Evolutionary conservation across 2,797 vertebrate species (phyloP).

Genomic region (Dendrocincla fuliginosa): DNA sequence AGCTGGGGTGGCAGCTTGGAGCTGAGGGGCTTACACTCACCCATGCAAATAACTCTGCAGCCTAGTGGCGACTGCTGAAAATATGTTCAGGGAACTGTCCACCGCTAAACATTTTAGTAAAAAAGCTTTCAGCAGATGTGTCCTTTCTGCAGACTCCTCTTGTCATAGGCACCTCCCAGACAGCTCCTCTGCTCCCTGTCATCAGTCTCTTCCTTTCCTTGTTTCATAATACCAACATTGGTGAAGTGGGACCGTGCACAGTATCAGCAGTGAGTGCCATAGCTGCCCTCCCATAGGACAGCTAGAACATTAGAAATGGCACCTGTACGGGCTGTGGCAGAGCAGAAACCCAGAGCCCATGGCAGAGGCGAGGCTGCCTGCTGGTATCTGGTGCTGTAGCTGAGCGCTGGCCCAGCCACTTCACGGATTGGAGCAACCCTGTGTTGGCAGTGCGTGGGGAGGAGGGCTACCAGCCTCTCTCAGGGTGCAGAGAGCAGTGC

Average conservation of each 20-base stretch:
- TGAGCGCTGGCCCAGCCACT: background rate
- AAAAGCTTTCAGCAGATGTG: background rate
- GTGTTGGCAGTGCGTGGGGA: background rate
- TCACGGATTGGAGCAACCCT: rapidly evolving
- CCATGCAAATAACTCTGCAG: background rate
- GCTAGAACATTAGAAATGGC: background rate
- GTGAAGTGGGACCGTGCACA: rapidly evolving
- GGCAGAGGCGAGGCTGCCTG: background rate
- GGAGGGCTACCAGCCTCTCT: background rate
- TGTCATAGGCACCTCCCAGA: background rate
- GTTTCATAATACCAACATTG: rapidly evolving
- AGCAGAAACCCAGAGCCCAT: background rate
- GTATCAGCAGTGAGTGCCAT: rapidly evolving
- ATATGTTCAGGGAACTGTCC: background rate
- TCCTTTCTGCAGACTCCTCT: background rate
- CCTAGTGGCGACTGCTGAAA: background rate
- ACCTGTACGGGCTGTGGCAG: background rate
- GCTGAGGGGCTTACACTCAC: background rate
- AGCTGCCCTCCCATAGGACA: background rate
- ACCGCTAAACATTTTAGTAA: background rate
- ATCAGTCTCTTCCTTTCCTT: background rate
- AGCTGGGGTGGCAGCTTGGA: background rate
- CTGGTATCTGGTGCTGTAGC: background rate
- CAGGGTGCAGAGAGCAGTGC: background rate
- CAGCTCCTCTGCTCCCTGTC: background rate